Conservation (phyloP, 2,888 invertebrate species). For the Incurvaria masculella region DNA sequence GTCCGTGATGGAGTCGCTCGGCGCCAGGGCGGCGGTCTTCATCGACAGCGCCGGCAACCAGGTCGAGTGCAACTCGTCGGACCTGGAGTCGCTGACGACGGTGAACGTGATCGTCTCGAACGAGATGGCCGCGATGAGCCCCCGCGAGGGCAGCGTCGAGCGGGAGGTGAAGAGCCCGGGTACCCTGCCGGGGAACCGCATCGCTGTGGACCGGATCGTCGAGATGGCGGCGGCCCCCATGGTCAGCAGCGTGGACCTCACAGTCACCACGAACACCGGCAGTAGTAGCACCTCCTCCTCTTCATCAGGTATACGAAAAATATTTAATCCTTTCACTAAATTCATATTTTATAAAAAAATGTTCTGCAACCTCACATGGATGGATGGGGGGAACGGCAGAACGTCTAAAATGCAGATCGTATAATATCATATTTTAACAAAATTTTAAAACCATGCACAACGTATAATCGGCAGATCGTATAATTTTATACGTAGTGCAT, state of each 20-base stretch:
- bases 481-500: too few species aligned
- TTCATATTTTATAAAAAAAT: too few species aligned
- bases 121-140: conserved; percentile 28
- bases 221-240: conserved; percentile 34
- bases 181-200: conserved; percentile 31
- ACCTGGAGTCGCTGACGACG: conserved; percentile 45
- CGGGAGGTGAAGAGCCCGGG: conserved; percentile 24
- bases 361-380: too few species aligned
- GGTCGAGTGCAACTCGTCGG: conserved; percentile 30
- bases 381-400: too few species aligned
- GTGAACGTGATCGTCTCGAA: conserved; percentile 50
- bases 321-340: too few species aligned
- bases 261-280: conserved; percentile 27
- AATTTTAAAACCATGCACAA: too few species aligned
- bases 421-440: too few species aligned
- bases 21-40: conserved; percentile 45
- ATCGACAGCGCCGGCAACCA: conserved; percentile 38
- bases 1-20: conserved; percentile 50
- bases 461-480: too few species aligned
- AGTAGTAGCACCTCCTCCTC: conserved; percentile 33
- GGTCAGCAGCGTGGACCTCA: conserved; percentile 21
- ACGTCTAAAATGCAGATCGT: too few species aligned
- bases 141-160: conserved; percentile 14
- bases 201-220: conserved; percentile 42
- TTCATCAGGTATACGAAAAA: conserved; percentile 38